Base-by-base conservation (phyloP, 2,888 invertebrate species). In the Mimachlamys varia region DNA sequence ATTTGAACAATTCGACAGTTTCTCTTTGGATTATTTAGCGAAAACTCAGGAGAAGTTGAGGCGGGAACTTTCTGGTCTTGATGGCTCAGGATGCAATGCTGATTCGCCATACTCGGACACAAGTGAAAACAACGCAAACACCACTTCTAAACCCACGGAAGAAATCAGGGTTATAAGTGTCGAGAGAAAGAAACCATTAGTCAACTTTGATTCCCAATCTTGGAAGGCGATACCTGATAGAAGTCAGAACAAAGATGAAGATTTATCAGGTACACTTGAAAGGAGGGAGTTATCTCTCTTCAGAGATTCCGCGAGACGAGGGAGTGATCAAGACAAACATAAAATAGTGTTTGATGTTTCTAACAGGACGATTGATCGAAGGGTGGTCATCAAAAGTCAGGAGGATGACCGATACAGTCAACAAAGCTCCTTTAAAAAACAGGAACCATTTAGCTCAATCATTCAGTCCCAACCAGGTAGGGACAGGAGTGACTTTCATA, bases 111-210 rank as follows among this genome's bases (percentile, higher is more conserved):
- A 62, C 22, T n/a, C 5, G 22, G n/a, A 62, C 62, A 62, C 19
- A 44, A 7, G 13, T 53, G 15, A 53, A 53, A 7, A 17, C 53
- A 3, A 33, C 76, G 12, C 27, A 76, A 76, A 76, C 22, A 15
- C 76, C 12, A 27, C 4, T 76, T 76, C 76, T 27, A 27, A 33
- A 76, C 22, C 76, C 27, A n/a, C 58, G 7, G 22, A 76, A 13
- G 76, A 76, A 76, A 22, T 76, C 12, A 27, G 76, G 13, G 27
- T 27, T 33, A 15, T 76, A 33, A 33, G 76, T 76, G 76, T 76
- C 10, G 76, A 76, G 33, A 76, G 76, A 76, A 76, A 76, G 76
- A 76, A 76, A 27, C 76, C 76, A 15, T 76, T 76, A 76, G 76
- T 76, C 76, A 33, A 33, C 33, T 76, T 33, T 76, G 76, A 76